Evolutionary conservation across 2,888 invertebrate species (phyloP), one percentile per base, ranked within the genome.

Genomic region (Barypeithes pellucidus): DNA sequence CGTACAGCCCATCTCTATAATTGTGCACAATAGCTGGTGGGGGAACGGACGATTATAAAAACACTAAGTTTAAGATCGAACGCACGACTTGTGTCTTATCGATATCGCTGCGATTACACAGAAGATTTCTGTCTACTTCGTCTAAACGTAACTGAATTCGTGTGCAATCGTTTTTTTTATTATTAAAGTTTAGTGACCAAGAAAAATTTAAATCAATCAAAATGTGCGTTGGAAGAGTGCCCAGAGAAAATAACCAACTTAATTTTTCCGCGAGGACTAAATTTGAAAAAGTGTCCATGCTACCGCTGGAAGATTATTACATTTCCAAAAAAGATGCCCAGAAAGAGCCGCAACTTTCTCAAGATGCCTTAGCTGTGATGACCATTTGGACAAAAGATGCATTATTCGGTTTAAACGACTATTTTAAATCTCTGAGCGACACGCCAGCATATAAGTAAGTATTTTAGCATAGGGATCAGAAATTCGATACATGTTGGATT

Each of bases 391-490:
- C 82, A 45, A 82, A 82, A 79, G 76, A 79, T 24, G 72, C 80
- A 3, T 77, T 84, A 57, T 79, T 78, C 68, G 54, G 70, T 14
- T 41, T 82, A 2, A 80, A 79, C 36, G 78, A 80, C 8, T 68
- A 77, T 24, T 76, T 80, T 62, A 76, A 80, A 60, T 76, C 75
- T 50, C 79, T 83, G 59, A 79, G 80, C 71, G 75, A 80, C n/a
- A 80, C 84, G 12, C 77, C 76, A 62, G 78, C 78, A 63, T 83
- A 81, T 73, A 83, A 81, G 84, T 84, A 80, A 81, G 81, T 79
- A 39, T 52, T 14, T 57, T 7, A 16, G 43, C 5, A 11, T 33
- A 33, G 8, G 33, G 33, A 29, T 29, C 29, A 29, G 29, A 29
- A 29, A 2, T 29, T 24, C 5, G 3, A 24, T 9, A 7, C 3